phyloP scores from a whole-genome alignment of 2,113 vertebrate genomes.

The Misgurnus anguillicaudatus region DNA sequence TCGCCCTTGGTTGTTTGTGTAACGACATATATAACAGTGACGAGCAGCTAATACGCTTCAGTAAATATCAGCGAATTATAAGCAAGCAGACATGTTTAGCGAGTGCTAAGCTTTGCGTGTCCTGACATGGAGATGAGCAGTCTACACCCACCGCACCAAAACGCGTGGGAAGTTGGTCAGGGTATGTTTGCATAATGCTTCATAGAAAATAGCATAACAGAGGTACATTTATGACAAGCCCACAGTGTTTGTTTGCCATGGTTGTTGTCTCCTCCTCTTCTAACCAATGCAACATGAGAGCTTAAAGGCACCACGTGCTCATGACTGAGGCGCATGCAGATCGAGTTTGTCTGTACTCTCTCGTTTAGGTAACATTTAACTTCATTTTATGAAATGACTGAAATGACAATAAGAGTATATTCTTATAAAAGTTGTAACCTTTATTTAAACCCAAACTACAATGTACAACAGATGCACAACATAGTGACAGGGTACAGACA shows the following conservation, averaged over 20 bases:
- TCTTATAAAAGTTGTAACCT: constrained; percentile 65
- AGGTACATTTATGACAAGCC: background rate
- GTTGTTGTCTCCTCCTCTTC: constrained; percentile 61
- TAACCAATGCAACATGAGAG: constrained; percentile 59
- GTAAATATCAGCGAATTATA: background rate
- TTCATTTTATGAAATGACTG: background rate
- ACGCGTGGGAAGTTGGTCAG: background rate
- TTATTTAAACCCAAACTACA: constrained; percentile 74
- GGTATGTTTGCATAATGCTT: background rate
- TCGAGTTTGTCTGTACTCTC: constrained; percentile 24
- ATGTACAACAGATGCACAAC: constrained; percentile 63
- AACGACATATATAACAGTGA: background rate
- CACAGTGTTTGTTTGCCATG: constrained; percentile 9
- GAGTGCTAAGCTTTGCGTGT: background rate
- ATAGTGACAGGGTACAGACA: constrained; percentile 49
- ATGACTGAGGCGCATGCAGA: constrained; percentile 48
- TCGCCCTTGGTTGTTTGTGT: background rate
- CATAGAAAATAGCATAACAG: background rate
- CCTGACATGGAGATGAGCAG: background rate
- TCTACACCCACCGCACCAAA: background rate
- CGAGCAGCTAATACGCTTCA: background rate
- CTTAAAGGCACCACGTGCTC: constrained; percentile 1
- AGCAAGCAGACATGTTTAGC: background rate
- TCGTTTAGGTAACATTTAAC: too few relatives aligned
- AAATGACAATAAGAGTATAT: background rate